Evolutionary conservation across 2,888 invertebrate species (phyloP).

Genomic region (Matsumyia berberina): DNA sequence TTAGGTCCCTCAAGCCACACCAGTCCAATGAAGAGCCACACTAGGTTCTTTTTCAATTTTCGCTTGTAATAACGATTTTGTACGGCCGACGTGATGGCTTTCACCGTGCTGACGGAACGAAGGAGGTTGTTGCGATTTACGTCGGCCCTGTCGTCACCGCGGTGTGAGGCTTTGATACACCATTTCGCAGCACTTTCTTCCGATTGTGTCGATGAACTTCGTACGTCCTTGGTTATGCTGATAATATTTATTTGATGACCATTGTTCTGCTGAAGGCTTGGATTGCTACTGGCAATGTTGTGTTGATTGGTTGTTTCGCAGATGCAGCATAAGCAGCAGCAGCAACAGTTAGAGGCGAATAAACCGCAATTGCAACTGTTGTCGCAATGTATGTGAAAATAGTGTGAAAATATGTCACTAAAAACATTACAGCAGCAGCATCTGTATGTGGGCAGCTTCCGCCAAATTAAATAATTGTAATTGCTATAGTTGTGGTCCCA

Average conservation of each 20-base stretch:
- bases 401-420: constrained; percentile 29
- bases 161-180: constrained; percentile 27
- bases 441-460: constrained; percentile 20
- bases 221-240: constrained; percentile 31
- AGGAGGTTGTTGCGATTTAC: constrained; percentile 14
- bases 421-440: constrained; percentile 49
- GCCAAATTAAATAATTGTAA: constrained; percentile 31
- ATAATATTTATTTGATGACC: constrained; percentile 44
- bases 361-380: constrained; percentile 18
- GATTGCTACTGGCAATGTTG: background rate
- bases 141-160: background rate
- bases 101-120: constrained; percentile 65
- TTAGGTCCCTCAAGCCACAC: constrained; percentile 83
- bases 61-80: constrained; percentile 63
- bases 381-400: constrained; percentile 34
- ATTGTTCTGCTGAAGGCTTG: background rate
- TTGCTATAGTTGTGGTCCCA: constrained; percentile 27
- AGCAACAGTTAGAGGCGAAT: constrained; percentile 28
- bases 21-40: constrained; percentile 82
- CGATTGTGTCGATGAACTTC: constrained; percentile 36
- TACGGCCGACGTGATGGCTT: constrained; percentile 62
- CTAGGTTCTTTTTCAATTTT: constrained; percentile 78
- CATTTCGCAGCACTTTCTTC: constrained; percentile 59
- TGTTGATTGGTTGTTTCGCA: constrained; percentile 10
- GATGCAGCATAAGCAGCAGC: constrained; percentile 50